These are phyloP conservation scores for Cheirogaleus major DNA, from an alignment of 2,797 vertebrate genomes.

Conservation along the genomic window DNA sequence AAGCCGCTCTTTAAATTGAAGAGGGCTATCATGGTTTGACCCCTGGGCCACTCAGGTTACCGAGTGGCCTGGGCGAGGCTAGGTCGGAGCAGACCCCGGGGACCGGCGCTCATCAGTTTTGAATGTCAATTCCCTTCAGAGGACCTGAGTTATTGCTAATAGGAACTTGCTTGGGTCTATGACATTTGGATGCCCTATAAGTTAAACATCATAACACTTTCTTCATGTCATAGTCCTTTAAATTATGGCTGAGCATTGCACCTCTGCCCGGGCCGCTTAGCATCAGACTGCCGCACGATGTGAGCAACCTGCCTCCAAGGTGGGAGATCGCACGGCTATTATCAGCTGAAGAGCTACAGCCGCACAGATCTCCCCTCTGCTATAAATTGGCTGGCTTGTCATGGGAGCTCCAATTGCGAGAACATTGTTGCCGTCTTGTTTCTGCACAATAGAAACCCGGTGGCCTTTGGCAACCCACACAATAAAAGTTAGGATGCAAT, in stretches of 20 bases:
- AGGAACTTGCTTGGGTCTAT: constrained; percentile 86
- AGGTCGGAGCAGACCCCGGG: constrained; percentile 85
- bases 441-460: constrained; percentile 66
- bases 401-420: constrained; percentile 25
- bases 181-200: constrained; percentile 90
- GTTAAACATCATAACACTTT: constrained; percentile 89
- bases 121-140: constrained; percentile 89
- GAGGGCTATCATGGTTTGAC: constrained; percentile 89
- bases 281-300: constrained; percentile 44
- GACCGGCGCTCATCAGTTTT: constrained; percentile 88
- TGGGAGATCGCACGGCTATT: constrained; percentile 23
- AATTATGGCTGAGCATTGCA: constrained; percentile 85
- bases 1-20: constrained; percentile 90
- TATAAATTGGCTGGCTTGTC: constrained; percentile 62
- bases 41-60: constrained; percentile 88
- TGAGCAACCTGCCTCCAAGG: constrained; percentile 73
- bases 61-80: constrained; percentile 87
- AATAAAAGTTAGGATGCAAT: constrained; percentile 61
- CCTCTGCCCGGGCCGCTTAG: constrained; percentile 82
- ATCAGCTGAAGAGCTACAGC: constrained; percentile 46
- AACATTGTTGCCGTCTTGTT: constrained; percentile 47
- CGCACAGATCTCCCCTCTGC: neutral
- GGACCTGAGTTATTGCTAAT: constrained; percentile 90
- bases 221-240: constrained; percentile 84
- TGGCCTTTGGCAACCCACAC: constrained; percentile 64